A percentile compares a stretch with the other conserved stretches of the same genome.
These are phyloP conservation scores for Eupithecia subfuscata DNA, from an alignment of 2,888 invertebrate genomes.

Conservation along the genomic window DNA sequence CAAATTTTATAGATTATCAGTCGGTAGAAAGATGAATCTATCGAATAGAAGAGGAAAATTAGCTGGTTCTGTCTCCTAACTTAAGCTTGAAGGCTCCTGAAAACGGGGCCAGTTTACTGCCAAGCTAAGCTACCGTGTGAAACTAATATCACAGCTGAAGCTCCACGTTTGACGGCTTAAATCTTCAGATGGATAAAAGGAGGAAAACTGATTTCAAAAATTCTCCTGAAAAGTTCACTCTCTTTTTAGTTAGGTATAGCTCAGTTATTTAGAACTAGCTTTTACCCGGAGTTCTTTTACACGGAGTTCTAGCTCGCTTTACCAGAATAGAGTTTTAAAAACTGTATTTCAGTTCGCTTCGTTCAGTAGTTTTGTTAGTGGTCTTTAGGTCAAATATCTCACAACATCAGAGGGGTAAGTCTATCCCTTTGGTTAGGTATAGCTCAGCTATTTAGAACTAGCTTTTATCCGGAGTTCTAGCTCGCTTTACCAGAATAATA, in stretches of 20 bases:
- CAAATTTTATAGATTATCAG: neutral
- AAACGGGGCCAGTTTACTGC: neutral
- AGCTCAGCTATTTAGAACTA: neutral
- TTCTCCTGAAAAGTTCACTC: neutral
- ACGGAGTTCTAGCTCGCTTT: neutral
- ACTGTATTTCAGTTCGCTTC: no score
- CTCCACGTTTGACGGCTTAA: constrained; percentile 1
- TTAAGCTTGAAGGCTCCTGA: neutral
- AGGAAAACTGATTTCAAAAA: neutral
- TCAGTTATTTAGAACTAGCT: neutral
- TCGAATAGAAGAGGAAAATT: neutral
- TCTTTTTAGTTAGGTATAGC: neutral
- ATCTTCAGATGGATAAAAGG: neutral
- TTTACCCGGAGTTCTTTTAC: no score
- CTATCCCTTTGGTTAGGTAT: neutral
- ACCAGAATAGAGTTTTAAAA: neutral
- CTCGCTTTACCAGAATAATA: neutral
- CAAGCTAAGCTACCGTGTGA: neutral
- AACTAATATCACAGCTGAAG: neutral
- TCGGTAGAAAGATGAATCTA: neutral
- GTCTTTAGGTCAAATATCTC: no score
- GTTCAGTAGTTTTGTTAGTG: no score
- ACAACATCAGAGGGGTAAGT: no score
- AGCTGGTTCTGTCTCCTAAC: neutral
- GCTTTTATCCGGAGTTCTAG: neutral